Evolutionary conservation across 2,888 invertebrate species (phyloP).

Genomic region (Baccha elongata): DNA sequence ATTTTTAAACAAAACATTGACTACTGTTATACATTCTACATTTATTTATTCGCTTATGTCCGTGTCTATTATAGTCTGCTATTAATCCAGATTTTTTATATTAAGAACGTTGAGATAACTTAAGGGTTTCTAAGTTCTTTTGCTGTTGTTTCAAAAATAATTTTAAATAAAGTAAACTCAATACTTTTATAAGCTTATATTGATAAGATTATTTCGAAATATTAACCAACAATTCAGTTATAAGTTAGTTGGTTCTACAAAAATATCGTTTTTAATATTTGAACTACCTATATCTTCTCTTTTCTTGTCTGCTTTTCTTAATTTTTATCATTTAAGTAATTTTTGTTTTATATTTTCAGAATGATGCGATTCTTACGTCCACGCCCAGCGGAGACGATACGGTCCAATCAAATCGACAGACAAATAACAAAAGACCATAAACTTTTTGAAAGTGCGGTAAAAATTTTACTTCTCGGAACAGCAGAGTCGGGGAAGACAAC

Average conservation of each 20-base stretch:
- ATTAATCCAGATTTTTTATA: background rate
- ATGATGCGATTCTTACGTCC: slow-evolving; percentile 80
- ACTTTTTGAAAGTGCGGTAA: slow-evolving; percentile 83
- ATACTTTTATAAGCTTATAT: too few relatives aligned
- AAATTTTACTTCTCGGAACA: slow-evolving; percentile 87
- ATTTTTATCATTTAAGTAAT: background rate
- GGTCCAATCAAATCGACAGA: slow-evolving; percentile 83
- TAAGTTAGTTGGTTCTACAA: too few relatives aligned
- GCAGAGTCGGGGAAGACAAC: slow-evolving; percentile 94
- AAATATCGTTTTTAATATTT: too few relatives aligned
- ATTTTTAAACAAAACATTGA: background rate
- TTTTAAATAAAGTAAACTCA: too few relatives aligned
- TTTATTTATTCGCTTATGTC: background rate
- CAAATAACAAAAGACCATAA: slow-evolving; percentile 84
- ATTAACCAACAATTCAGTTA: too few relatives aligned
- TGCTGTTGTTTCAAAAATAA: too few relatives aligned
- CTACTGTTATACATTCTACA: background rate
- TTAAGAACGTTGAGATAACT: background rate
- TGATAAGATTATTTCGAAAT: too few relatives aligned
- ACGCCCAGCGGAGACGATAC: slow-evolving; percentile 80
- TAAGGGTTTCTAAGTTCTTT: too few relatives aligned
- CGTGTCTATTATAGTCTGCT: too few relatives aligned
- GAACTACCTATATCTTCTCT: too few relatives aligned
- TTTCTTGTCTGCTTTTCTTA: too few relatives aligned
- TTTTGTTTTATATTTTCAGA: slow-evolving; percentile 75